Evolutionary conservation across 1,140 invertebrate species (phyloP), one percentile per base, ranked within the genome.

Genomic region (Drosophila mauritiana): DNA sequence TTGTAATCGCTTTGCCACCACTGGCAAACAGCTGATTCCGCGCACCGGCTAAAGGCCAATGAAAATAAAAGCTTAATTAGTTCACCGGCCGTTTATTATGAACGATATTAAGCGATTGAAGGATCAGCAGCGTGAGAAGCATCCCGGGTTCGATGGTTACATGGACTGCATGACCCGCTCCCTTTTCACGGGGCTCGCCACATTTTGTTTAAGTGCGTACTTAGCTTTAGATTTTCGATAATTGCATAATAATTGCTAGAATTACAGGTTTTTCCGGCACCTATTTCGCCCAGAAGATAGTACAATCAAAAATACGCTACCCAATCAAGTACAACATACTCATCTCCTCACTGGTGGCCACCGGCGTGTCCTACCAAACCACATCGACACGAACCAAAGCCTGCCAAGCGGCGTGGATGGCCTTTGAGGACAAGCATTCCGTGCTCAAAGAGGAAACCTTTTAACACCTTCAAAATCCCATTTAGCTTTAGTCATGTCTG

Each of bases 131-230:
- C 90, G 90, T 25, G 92, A 93, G 25, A 92, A 90, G 64, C 93
- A 93, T 80, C 93, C 93, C 15, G 93, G 92, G 12, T 93, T 94
- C 85, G 93, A 92, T 72, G 91, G 90, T 1, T 94, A 94, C 61
- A 79, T 93, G 20, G 93, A 94, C 77, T 94, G 93, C 75, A 93
- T 94, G 93, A 93, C 93, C 17, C 89, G 93, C 64, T 86, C 93
- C 10, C 75, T 94, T 1, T 92, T 94, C 37, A 92, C 93, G 3
- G 93, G 93, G 6, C 48, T 94, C 4, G 90, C 93, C 40, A 73
- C 92, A 3, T 93, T 93, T 67, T 92, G 93, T 46, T 80, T 94
- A 56, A 90, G 93, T 94, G 79, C 61, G 75, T 53, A 40, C 15
- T 49, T 27, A 53, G 22, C 17, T 12, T n/a, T 11, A 48, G 8